phyloP scores from a whole-genome alignment of 2,113 vertebrate species.

The Thalassoma bifasciatum region DNA sequence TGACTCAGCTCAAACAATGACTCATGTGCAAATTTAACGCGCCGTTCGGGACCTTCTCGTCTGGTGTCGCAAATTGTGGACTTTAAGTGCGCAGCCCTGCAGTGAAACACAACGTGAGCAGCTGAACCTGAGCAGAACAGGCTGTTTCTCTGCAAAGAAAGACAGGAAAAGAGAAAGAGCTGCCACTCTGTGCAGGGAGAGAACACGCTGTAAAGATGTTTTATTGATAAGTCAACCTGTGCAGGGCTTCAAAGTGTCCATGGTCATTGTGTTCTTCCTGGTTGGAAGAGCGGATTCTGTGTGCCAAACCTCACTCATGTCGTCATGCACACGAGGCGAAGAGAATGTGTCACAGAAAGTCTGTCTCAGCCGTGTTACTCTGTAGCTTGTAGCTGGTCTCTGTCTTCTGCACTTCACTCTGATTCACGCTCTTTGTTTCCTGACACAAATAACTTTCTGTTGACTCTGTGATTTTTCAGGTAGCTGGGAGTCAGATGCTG shows the following conservation, averaged over 20 bases:
- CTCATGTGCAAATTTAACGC: not conserved
- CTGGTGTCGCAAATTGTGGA: not conserved
- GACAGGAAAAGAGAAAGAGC: too few relatives aligned
- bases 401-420: constrained; percentile 32
- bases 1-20: not conserved
- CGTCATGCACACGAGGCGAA: constrained; percentile 42
- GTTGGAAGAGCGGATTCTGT: constrained; percentile 53
- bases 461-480: constrained; percentile 76
- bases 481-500: constrained; percentile 86
- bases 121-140: constrained; percentile 12
- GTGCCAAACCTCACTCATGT: constrained; percentile 38
- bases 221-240: constrained; percentile 21
- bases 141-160: not conserved
- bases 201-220: not conserved
- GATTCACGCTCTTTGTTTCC: not conserved
- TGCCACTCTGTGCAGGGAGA: not conserved
- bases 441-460: constrained; percentile 7
- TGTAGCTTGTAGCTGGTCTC: constrained; percentile 41
- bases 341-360: constrained; percentile 29
- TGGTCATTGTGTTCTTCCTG: constrained; percentile 48
- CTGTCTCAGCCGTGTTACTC: constrained; percentile 9
- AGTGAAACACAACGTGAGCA: constrained; percentile 3
- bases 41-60: too few relatives aligned
- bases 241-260: constrained; percentile 68
- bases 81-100: not conserved